Percentiles rank a stretch among this genome's conserved stretches.
phyloP scores from a whole-genome alignment of 92 coral and sea anemone species.

The Blastomussa wellsi region DNA sequence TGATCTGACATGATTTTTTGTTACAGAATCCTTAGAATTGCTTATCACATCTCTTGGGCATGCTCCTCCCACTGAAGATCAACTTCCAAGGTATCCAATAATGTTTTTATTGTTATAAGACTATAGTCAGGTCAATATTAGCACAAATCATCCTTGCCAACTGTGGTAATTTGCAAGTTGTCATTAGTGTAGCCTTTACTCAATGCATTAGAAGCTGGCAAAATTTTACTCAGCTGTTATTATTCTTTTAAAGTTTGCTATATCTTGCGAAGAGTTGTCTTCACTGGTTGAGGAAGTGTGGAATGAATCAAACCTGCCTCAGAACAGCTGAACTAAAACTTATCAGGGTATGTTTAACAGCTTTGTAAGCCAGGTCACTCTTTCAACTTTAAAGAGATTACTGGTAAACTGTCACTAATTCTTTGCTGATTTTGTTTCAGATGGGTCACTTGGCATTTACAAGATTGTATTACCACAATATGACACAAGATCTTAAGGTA shows the following conservation, averaged over 20 bases:
- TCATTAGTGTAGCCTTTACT: too few species aligned
- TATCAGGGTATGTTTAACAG: slow-evolving; percentile 67
- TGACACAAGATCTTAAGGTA: slow-evolving; percentile 84
- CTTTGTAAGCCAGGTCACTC: too few species aligned
- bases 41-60: slow-evolving; percentile 85
- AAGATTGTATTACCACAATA: slow-evolving; percentile 83
- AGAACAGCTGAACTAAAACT: slow-evolving; percentile 85
- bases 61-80: slow-evolving; percentile 65
- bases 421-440: slow-evolving; percentile 45
- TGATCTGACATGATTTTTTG: neutral
- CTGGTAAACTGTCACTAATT: neutral
- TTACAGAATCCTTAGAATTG: slow-evolving; percentile 80
- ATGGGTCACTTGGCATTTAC: slow-evolving; percentile 85
- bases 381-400: neutral
- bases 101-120: too few species aligned
- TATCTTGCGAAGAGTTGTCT: slow-evolving; percentile 93
- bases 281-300: slow-evolving; percentile 88
- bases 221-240: too few species aligned
- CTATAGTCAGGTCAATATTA: too few species aligned
- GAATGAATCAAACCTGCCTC: slow-evolving; percentile 66
- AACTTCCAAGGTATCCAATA: slow-evolving; percentile 79
- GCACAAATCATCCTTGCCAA: too few species aligned
- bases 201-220: neutral
- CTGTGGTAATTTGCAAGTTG: too few species aligned
- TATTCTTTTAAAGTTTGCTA: slow-evolving; percentile 65